Percentiles rank a stretch among this genome's conserved stretches.
Evolutionary conservation across 1,140 invertebrate genomes (phyloP).

Genomic region (Nephila pilipes): DNA sequence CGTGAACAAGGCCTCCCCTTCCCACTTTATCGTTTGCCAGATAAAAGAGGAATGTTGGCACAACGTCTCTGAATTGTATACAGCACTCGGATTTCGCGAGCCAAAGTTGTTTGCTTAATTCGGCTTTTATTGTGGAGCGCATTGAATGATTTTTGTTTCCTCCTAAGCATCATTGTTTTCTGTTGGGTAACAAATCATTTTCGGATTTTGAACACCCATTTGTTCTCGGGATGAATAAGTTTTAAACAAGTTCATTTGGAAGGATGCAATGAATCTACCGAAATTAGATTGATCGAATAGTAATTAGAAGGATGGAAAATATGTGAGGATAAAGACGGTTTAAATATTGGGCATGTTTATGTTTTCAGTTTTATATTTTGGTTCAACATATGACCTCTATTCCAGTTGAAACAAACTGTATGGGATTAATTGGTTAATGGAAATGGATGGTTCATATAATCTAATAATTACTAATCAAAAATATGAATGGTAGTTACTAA

Average conservation of each 20-base stretch:
- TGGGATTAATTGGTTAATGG: too few species aligned
- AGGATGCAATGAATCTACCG: neutral
- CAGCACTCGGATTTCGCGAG: neutral
- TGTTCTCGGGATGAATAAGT: neutral
- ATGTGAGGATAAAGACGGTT: too few species aligned
- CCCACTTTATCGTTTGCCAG: neutral
- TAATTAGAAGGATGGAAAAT: too few species aligned
- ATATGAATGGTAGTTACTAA: too few species aligned
- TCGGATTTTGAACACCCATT: neutral
- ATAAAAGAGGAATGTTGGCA: slow-evolving; percentile 61
- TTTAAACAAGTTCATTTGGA: neutral
- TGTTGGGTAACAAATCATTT: neutral
- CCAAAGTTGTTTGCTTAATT: slow-evolving; percentile 41
- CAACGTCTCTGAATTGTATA: neutral
- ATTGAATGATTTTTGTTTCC: neutral
- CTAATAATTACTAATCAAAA: too few species aligned
- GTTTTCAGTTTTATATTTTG: too few species aligned
- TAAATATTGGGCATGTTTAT: too few species aligned
- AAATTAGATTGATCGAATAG: too few species aligned
- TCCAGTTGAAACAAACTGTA: too few species aligned
- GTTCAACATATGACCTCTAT: too few species aligned
- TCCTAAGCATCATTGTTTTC: too few species aligned
- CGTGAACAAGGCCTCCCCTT: slow-evolving; percentile 26
- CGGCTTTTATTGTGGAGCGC: slow-evolving; percentile 30
- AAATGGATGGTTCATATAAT: too few species aligned